Base-by-base conservation (phyloP, 2,797 vertebrate genomes). In the Hephaestus fuliginosus region DNA sequence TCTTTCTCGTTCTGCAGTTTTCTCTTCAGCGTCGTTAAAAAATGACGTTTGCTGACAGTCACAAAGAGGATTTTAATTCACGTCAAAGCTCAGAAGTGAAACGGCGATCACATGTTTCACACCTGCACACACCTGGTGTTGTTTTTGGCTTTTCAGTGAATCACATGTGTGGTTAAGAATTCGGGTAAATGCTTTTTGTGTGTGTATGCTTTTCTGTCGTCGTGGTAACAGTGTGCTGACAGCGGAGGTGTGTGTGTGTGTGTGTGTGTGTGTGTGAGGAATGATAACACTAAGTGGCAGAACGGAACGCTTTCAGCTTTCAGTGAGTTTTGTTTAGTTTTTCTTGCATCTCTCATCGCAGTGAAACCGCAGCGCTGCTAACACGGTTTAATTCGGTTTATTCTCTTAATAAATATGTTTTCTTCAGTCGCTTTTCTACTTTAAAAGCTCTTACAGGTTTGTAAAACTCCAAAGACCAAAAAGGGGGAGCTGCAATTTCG, bases 211-310 rank as follows among this genome's bases (percentile, higher is more conserved):
- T 57, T 52, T 41, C 25, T n/a, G 64, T 76, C 15, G 60, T 14
- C 52, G 6, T 60, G 70, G 83, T 20, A 72, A 76, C 69, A 14
- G 25, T 28, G 52, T 84, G 72, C 68, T 76, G 41, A 69, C 62
- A 74, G 53, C 41, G 62, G 53, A 25, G 28, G n/a, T 39, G 46
- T 46, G 36, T 56, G 63, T 51, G 70, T 72, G n/a, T 39, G 46
- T 46, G 36, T 56, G 63, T 51, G 70, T 72, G 25, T 25, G 25
- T 25, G 25, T 25, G 25, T 25, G 2, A 25, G 83, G 6, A 70
- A 82, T 78, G 75, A 74, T 70, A 88, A 81, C 86, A 80, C 0
- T 46, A 1, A 10, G 44, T 58, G 79, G 75, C 82, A 63, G 84
- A 86, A 86, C 80, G 64, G 64, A 88, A 82, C 57, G 25, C 25